These are phyloP conservation scores for Choloepus hoffmanni DNA, from an alignment of 2,113 vertebrate species.

Conservation along the genomic window DNA sequence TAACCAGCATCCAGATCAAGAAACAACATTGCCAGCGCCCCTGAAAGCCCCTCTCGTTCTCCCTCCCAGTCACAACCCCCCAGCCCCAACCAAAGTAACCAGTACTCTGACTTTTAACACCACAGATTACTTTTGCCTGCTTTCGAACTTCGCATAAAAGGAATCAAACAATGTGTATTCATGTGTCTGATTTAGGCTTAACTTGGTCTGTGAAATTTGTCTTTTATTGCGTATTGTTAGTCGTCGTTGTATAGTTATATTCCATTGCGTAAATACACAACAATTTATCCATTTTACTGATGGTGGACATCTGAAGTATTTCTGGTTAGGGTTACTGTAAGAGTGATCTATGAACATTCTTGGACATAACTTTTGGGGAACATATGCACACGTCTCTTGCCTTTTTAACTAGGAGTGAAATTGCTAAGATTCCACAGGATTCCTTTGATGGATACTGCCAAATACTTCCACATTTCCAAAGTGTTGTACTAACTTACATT, in stretches of 20 bases:
- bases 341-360: neutral
- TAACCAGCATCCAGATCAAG: neutral
- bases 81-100: neutral
- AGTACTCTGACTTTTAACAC: neutral
- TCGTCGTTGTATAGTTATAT: neutral
- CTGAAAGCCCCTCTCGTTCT: too few relatives aligned
- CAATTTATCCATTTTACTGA: neutral
- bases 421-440: neutral
- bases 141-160: conserved; percentile 20
- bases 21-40: neutral
- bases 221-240: neutral
- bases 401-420: neutral
- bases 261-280: neutral
- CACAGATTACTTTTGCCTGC: neutral
- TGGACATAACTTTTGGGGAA: neutral
- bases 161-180: neutral
- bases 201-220: neutral
- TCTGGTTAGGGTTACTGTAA: conserved; percentile 7
- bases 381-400: neutral
- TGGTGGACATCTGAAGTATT: neutral
- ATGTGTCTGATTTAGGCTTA: neutral
- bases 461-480: neutral
- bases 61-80: neutral
- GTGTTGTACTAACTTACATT: neutral
- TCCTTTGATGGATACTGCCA: neutral